Percentiles rank a stretch among this genome's conserved stretches.
Evolutionary conservation across 2,888 invertebrate genomes (phyloP).

Genomic region (Apodemia duryi): DNA sequence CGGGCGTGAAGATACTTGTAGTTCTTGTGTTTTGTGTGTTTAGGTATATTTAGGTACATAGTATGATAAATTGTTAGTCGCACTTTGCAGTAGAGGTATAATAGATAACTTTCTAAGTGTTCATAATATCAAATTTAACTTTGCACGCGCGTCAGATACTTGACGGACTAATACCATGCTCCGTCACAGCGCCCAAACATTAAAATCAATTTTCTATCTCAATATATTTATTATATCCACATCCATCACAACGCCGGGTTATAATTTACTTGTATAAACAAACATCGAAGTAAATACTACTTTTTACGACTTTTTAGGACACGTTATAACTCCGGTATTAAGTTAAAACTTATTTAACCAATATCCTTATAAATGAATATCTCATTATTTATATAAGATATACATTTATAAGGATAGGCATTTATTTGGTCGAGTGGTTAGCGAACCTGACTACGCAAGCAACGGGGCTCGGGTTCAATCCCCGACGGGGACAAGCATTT

Average conservation of each 20-base stretch:
- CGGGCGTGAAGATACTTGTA: too few relatives aligned
- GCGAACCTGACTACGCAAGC: too few relatives aligned
- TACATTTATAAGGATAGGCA: too few relatives aligned
- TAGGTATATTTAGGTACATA: background rate
- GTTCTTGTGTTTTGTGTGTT: too few relatives aligned
- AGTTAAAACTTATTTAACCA: too few relatives aligned
- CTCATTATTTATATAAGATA: too few relatives aligned
- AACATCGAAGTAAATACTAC: conserved; percentile 14
- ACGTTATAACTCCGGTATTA: background rate
- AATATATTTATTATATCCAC: conserved; percentile 42
- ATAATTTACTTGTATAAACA: conserved; percentile 27
- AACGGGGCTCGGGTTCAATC: too few relatives aligned
- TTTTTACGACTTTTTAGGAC: too few relatives aligned
- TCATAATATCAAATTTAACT: conserved; percentile 33
- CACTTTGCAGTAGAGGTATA: background rate
- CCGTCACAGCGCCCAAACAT: conserved; percentile 41
- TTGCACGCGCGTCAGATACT: conserved; percentile 34
- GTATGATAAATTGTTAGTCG: background rate
- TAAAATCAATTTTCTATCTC: conserved; percentile 50
- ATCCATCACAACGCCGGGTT: conserved; percentile 39
- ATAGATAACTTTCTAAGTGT: conserved; percentile 43
- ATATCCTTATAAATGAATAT: too few relatives aligned
- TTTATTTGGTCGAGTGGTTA: too few relatives aligned
- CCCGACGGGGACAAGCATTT: too few relatives aligned
- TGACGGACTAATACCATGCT: conserved; percentile 41